Percentiles rank a stretch among this genome's conserved stretches.
Evolutionary conservation across 1,140 invertebrate genomes (phyloP).

Genomic region (Sipha flava): DNA sequence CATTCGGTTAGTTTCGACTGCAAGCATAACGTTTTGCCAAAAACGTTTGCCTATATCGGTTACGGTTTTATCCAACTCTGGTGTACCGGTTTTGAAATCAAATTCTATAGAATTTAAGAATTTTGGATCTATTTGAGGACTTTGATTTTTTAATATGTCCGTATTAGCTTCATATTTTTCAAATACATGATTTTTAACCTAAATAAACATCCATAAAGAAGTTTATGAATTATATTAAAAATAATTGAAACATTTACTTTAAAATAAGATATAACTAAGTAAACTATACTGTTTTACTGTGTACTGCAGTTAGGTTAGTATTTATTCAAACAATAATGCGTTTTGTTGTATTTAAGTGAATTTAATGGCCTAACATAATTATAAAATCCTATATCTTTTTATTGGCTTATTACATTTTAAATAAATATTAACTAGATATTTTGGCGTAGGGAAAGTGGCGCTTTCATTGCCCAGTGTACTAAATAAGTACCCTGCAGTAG

Average conservation of each 20-base stretch:
- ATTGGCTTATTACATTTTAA: too few species aligned
- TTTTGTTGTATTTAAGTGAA: too few species aligned
- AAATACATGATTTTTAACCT: background rate
- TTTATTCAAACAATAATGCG: too few species aligned
- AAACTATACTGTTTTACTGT: too few species aligned
- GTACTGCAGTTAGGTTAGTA: too few species aligned
- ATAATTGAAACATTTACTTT: background rate
- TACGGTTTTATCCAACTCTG: background rate
- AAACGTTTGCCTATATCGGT: background rate
- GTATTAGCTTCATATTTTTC: background rate
- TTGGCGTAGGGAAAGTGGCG: too few species aligned
- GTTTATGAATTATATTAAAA: background rate
- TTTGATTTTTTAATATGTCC: background rate
- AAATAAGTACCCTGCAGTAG: too few species aligned
- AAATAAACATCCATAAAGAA: background rate
- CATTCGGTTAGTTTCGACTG: background rate
- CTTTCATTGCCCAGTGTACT: too few species aligned
- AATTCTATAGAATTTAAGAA: background rate
- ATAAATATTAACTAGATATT: too few species aligned
- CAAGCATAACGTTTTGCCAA: background rate
- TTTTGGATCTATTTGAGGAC: background rate
- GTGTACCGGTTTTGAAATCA: background rate
- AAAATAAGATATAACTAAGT: background rate
- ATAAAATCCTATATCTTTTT: too few species aligned
- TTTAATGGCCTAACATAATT: too few species aligned